phyloP scores from a whole-genome alignment of 2,888 invertebrate species.

The Watsonalla cultraria region DNA sequence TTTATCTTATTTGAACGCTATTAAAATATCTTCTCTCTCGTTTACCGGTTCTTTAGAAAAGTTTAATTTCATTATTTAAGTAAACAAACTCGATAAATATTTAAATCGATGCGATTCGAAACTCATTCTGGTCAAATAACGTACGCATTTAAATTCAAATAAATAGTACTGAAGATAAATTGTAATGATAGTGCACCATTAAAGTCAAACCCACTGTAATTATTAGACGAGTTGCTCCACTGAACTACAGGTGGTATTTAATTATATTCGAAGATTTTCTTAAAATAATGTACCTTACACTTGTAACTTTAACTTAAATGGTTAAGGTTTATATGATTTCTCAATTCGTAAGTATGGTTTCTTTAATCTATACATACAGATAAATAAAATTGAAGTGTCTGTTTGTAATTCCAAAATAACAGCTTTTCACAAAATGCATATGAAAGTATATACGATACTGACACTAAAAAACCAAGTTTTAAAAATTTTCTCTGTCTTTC shows the following conservation, averaged over 20 bases:
- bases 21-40: slow-evolving; percentile 1
- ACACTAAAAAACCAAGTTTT: too few relatives aligned
- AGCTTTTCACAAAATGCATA: too few relatives aligned
- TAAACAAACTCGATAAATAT: slow-evolving; percentile 47
- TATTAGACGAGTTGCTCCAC: slow-evolving; percentile 41
- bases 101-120: slow-evolving; percentile 38
- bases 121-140: slow-evolving; percentile 29
- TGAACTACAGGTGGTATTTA: slow-evolving; percentile 64
- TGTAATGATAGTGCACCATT: slow-evolving; percentile 50
- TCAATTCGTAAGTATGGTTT: too few relatives aligned
- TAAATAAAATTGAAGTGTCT: too few relatives aligned
- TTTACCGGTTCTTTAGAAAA: slow-evolving; percentile 11
- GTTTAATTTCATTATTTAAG: slow-evolving; percentile 51
- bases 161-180: slow-evolving; percentile 52
- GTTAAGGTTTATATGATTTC: neutral
- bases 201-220: slow-evolving; percentile 55
- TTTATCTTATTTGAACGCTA: slow-evolving; percentile 7
- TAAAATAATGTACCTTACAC: neutral
- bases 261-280: slow-evolving; percentile 36
- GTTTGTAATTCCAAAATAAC: too few relatives aligned
- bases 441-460: too few relatives aligned
- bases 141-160: slow-evolving; percentile 46
- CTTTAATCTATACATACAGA: too few relatives aligned
- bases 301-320: neutral
- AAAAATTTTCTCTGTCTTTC: too few relatives aligned